A percentile compares a stretch with the other conserved stretches of the same genome.
Conservation (phyloP, 2,797 vertebrate species). For the Valencia hispanica region DNA sequence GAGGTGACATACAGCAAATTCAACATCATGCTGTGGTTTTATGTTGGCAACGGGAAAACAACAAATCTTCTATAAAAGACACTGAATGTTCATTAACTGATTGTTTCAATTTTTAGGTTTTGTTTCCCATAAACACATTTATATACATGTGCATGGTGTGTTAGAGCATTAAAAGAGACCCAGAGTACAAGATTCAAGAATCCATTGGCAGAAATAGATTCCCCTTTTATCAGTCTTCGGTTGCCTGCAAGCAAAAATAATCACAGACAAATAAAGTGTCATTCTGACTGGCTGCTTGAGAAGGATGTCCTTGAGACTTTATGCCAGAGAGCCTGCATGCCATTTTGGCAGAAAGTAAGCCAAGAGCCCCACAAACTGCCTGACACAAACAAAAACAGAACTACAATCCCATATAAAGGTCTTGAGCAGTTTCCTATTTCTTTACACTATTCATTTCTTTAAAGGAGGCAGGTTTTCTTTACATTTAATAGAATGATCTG, state of each 20-base stretch:
- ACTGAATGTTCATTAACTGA: background rate
- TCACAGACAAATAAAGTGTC: background rate
- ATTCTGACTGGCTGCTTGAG: background rate
- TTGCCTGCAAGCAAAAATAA: slow-evolving; percentile 3
- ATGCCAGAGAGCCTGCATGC: background rate
- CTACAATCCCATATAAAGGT: background rate
- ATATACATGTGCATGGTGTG: slow-evolving; percentile 8
- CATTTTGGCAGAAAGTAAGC: background rate
- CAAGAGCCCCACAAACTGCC: background rate
- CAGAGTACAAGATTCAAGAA: slow-evolving; percentile 2
- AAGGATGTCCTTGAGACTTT: background rate
- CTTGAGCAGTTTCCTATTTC: background rate
- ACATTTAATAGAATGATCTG: background rate
- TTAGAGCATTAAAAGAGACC: background rate
- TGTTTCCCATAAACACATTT: slow-evolving; percentile 18
- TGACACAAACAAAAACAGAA: background rate
- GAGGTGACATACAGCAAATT: slow-evolving; percentile 15
- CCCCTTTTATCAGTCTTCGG: background rate
- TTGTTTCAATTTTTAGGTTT: slow-evolving; percentile 9
- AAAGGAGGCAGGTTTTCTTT: background rate
- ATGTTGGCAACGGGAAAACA: background rate
- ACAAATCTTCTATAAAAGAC: slow-evolving; percentile 2
- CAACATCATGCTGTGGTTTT: slow-evolving; percentile 5
- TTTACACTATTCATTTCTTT: background rate
- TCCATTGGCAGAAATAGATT: background rate